These are phyloP conservation scores for Drosophila murphyi DNA, from an alignment of 1,140 invertebrate species.

Conservation along the genomic window DNA sequence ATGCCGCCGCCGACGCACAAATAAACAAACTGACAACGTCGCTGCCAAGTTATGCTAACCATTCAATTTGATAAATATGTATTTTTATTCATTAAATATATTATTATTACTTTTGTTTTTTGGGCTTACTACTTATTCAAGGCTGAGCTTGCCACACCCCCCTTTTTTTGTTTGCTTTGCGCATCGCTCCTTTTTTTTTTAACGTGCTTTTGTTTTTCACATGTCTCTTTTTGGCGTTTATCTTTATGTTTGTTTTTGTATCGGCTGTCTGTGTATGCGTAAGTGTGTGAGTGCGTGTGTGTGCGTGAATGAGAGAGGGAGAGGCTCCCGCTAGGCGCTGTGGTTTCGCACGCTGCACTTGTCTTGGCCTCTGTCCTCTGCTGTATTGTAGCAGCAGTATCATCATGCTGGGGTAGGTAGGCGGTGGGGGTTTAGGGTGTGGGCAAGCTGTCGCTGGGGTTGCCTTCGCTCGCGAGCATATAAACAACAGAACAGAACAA, in stretches of 20 bases:
- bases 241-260: conserved; percentile 80
- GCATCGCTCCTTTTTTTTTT: conserved; percentile 55
- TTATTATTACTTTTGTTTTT: conserved; percentile 21
- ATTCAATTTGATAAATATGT: conserved; percentile 34
- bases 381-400: neutral
- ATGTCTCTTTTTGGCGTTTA: conserved; percentile 78
- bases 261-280: conserved; percentile 33
- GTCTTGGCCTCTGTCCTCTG: conserved; percentile 33
- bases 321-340: conserved; percentile 47
- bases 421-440: conserved; percentile 26
- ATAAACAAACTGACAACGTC: conserved; percentile 26
- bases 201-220: conserved; percentile 68
- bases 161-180: conserved; percentile 45
- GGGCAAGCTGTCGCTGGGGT: conserved; percentile 30
- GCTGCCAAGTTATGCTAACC: conserved; percentile 36
- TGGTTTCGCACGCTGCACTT: conserved; percentile 73
- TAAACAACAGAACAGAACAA: conserved; percentile 54
- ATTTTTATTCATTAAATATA: conserved; percentile 17
- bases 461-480: conserved; percentile 41
- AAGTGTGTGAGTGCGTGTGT: conserved; percentile 27
- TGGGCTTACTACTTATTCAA: conserved; percentile 8
- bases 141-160: conserved; percentile 54
- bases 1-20: conserved; percentile 18
- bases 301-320: conserved; percentile 27
- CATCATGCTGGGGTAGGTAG: conserved; percentile 2